Conservation (phyloP, 2,888 invertebrate genomes). For the Pachliopta kotzebuea region DNA sequence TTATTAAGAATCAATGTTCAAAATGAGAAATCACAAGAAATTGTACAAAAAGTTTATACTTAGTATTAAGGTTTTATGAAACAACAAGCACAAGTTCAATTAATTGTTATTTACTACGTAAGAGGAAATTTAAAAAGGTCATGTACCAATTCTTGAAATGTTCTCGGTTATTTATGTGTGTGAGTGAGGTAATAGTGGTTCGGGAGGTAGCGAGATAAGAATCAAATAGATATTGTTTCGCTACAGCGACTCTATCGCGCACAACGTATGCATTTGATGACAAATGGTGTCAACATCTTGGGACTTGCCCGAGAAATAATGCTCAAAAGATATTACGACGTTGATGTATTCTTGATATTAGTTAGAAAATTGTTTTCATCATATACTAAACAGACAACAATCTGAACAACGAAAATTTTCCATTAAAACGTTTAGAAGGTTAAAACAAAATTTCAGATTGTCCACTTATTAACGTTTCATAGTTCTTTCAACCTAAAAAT, state of each 20-base stretch:
- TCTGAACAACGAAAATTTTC: background rate
- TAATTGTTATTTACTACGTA: conserved; percentile 7
- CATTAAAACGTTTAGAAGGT: background rate
- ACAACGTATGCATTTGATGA: conserved; percentile 70
- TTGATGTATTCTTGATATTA: conserved; percentile 23
- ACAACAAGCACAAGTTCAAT: background rate
- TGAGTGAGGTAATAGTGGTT: conserved; percentile 38
- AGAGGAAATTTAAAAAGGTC: conserved; percentile 18
- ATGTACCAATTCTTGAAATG: conserved; percentile 1
- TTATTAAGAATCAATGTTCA: background rate
- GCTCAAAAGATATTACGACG: conserved; percentile 32
- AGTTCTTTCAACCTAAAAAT: background rate
- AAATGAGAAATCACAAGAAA: background rate
- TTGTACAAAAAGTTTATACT: background rate
- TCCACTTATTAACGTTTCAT: background rate
- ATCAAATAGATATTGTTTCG: conserved; percentile 80
- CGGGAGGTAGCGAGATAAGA: conserved; percentile 64
- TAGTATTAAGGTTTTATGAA: background rate
- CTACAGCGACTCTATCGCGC: conserved; percentile 67
- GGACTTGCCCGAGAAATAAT: conserved; percentile 57
- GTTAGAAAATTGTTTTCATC: conserved; percentile 32
- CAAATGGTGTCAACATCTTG: conserved; percentile 63
- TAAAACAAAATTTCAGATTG: background rate
- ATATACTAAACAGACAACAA: no score
- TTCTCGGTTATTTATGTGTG: conserved; percentile 17